phyloP scores from a whole-genome alignment of 2,797 vertebrate species.

The Typhlichthys subterraneus region DNA sequence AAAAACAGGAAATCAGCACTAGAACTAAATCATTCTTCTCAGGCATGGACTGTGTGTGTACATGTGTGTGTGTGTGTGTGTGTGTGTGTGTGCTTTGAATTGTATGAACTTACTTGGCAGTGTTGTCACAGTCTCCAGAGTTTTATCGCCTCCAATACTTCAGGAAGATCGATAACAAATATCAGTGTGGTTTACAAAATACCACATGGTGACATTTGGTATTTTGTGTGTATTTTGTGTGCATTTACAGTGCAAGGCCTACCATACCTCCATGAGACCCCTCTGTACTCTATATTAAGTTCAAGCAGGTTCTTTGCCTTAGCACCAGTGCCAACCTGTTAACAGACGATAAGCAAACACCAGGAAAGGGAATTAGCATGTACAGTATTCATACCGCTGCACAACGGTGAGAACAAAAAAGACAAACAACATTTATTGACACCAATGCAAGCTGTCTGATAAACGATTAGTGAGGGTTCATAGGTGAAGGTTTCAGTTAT shows the following conservation, averaged over 20 bases:
- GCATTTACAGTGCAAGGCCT: too few species aligned
- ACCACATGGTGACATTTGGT: not conserved
- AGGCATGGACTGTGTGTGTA: not conserved
- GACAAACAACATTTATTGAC: too few species aligned
- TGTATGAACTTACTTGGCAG: slow-evolving; percentile 84
- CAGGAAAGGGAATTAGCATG: not conserved
- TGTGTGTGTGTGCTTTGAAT: not conserved
- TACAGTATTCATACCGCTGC: not conserved
- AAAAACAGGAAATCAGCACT: not conserved
- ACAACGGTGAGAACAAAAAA: slow-evolving; percentile 11
- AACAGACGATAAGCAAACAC: slow-evolving; percentile 18
- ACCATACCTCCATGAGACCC: slow-evolving; percentile 88
- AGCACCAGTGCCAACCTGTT: slow-evolving; percentile 80
- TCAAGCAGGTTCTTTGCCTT: slow-evolving; percentile 59
- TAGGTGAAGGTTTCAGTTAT: slow-evolving; percentile 22
- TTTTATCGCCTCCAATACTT: slow-evolving; percentile 85
- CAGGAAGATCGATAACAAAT: slow-evolving; percentile 24
- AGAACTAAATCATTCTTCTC: not conserved
- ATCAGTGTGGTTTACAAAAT: not conserved
- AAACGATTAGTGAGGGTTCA: slow-evolving; percentile 38
- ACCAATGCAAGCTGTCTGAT: not conserved
- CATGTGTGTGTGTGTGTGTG: not conserved
- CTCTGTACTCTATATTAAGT: slow-evolving; percentile 74
- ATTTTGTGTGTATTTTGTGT: not conserved
- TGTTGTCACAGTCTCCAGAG: slow-evolving; percentile 82